Evolutionary conservation across 2,113 vertebrate species (phyloP).

Genomic region (Nyctibius bracteatus): DNA sequence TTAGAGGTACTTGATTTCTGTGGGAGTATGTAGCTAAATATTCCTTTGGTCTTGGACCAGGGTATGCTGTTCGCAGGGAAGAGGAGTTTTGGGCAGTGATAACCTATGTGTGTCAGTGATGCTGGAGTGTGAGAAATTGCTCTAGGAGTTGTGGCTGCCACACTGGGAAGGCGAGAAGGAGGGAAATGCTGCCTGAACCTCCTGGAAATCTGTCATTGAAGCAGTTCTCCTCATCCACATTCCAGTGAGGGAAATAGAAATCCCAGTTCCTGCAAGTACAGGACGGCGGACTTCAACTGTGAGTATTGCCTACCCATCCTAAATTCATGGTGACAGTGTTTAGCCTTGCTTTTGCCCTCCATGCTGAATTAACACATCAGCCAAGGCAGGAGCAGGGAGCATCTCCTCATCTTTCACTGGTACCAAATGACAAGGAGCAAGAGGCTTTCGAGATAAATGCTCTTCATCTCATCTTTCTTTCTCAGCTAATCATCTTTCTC

Average conservation of each 20-base stretch:
- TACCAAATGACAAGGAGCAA: background rate
- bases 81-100: background rate
- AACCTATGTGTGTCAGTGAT: background rate
- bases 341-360: background rate
- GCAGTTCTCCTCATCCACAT: background rate
- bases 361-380: background rate
- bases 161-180: background rate
- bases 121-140: background rate
- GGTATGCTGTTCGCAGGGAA: background rate
- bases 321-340: background rate
- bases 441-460: background rate
- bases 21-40: background rate
- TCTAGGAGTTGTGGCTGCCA: background rate
- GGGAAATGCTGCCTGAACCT: background rate
- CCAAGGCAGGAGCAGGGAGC: background rate
- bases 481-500: background rate
- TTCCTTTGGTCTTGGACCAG: background rate
- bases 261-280: background rate
- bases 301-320: background rate
- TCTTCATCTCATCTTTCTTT: background rate
- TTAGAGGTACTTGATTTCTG: background rate
- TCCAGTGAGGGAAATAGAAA: background rate
- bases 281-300: background rate
- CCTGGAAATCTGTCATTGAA: background rate
- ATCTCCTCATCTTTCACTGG: background rate